Evolutionary conservation across 2,888 invertebrate species (phyloP).

Genomic region (Panopea generosa): DNA sequence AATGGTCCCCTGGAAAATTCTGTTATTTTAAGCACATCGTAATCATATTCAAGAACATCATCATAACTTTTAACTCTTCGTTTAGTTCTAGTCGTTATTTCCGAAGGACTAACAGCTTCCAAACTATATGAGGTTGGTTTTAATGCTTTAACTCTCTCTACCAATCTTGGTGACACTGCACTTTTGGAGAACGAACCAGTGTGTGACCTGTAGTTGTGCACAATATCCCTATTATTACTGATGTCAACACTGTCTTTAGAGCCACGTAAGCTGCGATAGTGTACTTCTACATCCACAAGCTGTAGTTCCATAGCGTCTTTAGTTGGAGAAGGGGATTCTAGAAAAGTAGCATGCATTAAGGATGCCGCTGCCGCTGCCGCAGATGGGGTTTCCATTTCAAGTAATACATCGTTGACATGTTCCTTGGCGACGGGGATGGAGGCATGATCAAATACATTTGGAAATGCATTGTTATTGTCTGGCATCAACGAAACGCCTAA

Average conservation of each 20-base stretch:
- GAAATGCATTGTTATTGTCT: slow-evolving; percentile 6
- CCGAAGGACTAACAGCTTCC: slow-evolving; percentile 38
- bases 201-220: background rate
- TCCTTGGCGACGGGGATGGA: slow-evolving; percentile 20
- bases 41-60: slow-evolving; percentile 76
- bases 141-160: slow-evolving; percentile 15
- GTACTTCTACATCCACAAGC: slow-evolving; percentile 66
- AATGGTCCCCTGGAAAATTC: slow-evolving; percentile 81
- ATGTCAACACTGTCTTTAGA: background rate
- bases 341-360: slow-evolving; percentile 1
- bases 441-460: slow-evolving; percentile 25
- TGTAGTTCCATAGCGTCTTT: slow-evolving; percentile 41
- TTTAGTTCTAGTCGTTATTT: slow-evolving; percentile 15
- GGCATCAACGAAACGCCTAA: slow-evolving; percentile 62
- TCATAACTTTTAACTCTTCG: slow-evolving; percentile 80
- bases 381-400: background rate
- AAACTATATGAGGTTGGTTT: slow-evolving; percentile 55
- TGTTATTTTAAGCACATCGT: slow-evolving; percentile 81
- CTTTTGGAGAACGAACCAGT: background rate
- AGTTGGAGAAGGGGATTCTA: slow-evolving; percentile 61
- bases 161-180: slow-evolving; percentile 22
- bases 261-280: slow-evolving; percentile 20
- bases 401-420: slow-evolving; percentile 4
- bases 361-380: background rate
- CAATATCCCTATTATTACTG: too few species aligned